phyloP scores from a whole-genome alignment of 2,113 vertebrate species.

The Clarias macrocephalus region DNA sequence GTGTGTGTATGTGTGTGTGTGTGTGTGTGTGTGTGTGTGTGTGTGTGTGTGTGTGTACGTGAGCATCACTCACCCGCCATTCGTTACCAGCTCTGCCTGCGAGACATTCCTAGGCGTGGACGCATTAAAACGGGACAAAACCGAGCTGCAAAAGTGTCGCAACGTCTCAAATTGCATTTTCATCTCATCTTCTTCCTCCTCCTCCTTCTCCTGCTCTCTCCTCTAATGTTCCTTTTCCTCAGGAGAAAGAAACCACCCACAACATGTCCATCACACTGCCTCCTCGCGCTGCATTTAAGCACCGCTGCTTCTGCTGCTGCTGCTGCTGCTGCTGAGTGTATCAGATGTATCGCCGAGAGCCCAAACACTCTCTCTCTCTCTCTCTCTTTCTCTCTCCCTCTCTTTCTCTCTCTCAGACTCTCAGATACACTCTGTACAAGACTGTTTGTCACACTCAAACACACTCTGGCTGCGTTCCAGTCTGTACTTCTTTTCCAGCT shows the following conservation, averaged over 20 bases:
- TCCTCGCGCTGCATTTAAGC: conserved; percentile 71
- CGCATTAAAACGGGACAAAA: conserved; percentile 99
- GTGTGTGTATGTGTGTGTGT: background rate
- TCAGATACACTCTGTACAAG: conserved; percentile 19
- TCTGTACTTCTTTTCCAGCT: conserved; percentile 12
- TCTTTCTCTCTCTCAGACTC: background rate
- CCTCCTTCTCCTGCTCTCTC: background rate
- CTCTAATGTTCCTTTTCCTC: conserved; percentile 39
- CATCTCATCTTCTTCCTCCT: conserved; percentile 61
- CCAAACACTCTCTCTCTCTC: background rate
- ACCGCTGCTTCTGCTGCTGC: conserved; percentile 36
- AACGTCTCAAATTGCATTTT: conserved; percentile 99
- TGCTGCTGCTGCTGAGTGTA: conserved; percentile 25
- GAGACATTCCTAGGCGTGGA: conserved; percentile 94
- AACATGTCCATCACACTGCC: conserved; percentile 73
- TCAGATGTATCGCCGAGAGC: conserved; percentile 18
- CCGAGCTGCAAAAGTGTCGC: conserved; percentile 99
- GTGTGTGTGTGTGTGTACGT: background rate
- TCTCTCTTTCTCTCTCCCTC: background rate
- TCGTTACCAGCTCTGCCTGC: conserved; percentile 95
- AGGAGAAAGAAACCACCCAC: conserved; percentile 44
- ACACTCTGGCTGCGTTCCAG: conserved; percentile 22
- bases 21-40: conserved; percentile 1
- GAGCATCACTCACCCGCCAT: conserved; percentile 84
- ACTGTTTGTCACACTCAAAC: conserved; percentile 30